These are phyloP conservation scores for Drosophila setosimentum DNA, from an alignment of 2,888 invertebrate genomes.

Conservation along the genomic window DNA sequence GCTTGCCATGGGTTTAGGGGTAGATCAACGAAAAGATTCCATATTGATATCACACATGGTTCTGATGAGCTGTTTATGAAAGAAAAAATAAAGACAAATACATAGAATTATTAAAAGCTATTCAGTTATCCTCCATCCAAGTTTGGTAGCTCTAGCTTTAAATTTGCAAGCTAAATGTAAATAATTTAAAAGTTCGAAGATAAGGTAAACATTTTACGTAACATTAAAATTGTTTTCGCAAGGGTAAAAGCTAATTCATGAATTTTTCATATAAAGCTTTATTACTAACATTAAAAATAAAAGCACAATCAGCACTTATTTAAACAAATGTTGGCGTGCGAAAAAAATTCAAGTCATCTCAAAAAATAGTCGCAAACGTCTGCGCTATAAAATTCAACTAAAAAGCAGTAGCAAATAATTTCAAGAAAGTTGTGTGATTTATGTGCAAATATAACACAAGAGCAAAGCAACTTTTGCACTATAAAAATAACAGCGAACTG, in stretches of 20 bases:
- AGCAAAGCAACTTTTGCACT: constrained; percentile 58
- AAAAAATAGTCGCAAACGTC: constrained; percentile 28
- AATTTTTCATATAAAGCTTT: background rate
- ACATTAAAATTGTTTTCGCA: background rate
- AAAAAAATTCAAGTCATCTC: constrained; percentile 10
- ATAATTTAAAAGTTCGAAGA: background rate
- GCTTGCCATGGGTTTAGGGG: background rate
- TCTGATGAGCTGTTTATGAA: background rate
- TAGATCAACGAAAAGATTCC: background rate
- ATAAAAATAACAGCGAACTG: constrained; percentile 29
- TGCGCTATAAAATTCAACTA: constrained; percentile 39
- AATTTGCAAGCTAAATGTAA: background rate
- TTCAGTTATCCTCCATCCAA: background rate
- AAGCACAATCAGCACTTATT: background rate
- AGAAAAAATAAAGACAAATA: background rate
- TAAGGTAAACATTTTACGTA: background rate
- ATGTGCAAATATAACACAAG: constrained; percentile 75
- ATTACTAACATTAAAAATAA: background rate
- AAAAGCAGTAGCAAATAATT: constrained; percentile 60
- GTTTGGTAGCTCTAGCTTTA: background rate
- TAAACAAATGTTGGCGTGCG: background rate
- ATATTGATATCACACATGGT: constrained; percentile 1
- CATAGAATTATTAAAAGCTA: background rate
- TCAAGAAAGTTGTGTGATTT: constrained; percentile 74
- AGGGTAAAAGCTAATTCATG: background rate